Evolutionary conservation across 2,113 vertebrate genomes (phyloP), one percentile per base, ranked within the genome.

Genomic region (Antidorcas marsupialis): DNA sequence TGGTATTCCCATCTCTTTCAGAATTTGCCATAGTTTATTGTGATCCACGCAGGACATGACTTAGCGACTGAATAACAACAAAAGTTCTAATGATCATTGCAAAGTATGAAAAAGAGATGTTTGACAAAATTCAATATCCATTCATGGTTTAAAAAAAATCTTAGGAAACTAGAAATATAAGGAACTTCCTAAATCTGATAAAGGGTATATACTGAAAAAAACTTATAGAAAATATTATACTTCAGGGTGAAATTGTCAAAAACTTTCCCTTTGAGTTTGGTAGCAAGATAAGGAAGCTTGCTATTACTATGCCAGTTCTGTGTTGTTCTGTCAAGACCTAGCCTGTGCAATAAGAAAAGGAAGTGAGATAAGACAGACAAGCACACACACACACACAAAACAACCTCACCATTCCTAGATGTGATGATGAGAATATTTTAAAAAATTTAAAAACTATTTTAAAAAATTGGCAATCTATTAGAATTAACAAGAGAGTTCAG

Each of bases 181-280:
- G 39, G 45, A 71, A 64, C 59, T 94, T 92, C 82, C 67, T 95
- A 67, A 91, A 97, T 94, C 45, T 96, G 91, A 86, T 91, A 86
- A 88, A 90, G 25, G 28, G 45, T 55, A 36, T 7, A 50, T 50
- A 59, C n/a, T 25, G 27, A 30, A 19, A 25, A 74, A 57, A 45
- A 4, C 23, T 33, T 92, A 50, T 13, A 76, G 36, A 57, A 93
- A 89, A 91, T 79, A 30, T 52, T 45, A 87, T 13, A 85, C 30
- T 88, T 90, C 71, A 60, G 62, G 55, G 30, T 74, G 11, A 91
- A 87, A 82, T 55, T 64, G 36, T 64, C 36, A 52, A 85, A 85
- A 93, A 91, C 43, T 89, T 89, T 97, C 85, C 84, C 71, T 88
- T 92, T 76, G 53, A 86, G 52, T 84, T 74, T 15, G 27, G 17